Conservation (phyloP, 2,113 vertebrate species). For the Mirza zaza region DNA sequence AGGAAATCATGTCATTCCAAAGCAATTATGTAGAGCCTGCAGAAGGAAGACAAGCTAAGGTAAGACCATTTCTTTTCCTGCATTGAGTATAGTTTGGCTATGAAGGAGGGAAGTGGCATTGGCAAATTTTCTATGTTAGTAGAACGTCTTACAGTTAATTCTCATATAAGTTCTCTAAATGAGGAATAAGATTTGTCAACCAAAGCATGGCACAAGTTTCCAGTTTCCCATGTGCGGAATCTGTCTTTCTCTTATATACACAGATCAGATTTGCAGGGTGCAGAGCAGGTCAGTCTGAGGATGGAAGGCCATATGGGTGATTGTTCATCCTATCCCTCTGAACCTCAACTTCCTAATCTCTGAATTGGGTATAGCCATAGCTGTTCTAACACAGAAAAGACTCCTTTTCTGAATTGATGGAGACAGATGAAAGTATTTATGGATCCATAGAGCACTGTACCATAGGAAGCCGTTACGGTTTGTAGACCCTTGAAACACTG, state of each 20-base stretch:
- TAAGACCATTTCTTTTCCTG: not conserved
- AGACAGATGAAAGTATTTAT: rapidly evolving
- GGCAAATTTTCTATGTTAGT: not conserved
- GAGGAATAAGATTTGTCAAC: not conserved
- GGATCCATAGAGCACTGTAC: too few relatives aligned
- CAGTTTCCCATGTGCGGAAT: rapidly evolving
- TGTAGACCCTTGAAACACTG: not conserved
- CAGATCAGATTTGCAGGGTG: not conserved
- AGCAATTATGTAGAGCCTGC: not conserved
- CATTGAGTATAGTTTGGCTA: not conserved
- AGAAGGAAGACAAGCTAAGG: not conserved
- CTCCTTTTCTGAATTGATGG: not conserved
- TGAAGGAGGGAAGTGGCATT: not conserved
- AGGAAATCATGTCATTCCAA: not conserved
- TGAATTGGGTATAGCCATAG: not conserved
- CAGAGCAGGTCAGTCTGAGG: not conserved
- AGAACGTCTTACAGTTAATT: not conserved
- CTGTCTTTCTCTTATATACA: not conserved
- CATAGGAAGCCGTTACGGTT: rapidly evolving
- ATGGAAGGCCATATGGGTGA: too few relatives aligned
- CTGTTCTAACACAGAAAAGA: not conserved
- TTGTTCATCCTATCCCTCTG: not conserved
- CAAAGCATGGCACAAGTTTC: rapidly evolving
- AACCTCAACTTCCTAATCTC: not conserved
- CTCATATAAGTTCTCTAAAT: not conserved